Evolutionary conservation across 2,113 vertebrate species (phyloP).

Genomic region (Gavialis gangeticus): DNA sequence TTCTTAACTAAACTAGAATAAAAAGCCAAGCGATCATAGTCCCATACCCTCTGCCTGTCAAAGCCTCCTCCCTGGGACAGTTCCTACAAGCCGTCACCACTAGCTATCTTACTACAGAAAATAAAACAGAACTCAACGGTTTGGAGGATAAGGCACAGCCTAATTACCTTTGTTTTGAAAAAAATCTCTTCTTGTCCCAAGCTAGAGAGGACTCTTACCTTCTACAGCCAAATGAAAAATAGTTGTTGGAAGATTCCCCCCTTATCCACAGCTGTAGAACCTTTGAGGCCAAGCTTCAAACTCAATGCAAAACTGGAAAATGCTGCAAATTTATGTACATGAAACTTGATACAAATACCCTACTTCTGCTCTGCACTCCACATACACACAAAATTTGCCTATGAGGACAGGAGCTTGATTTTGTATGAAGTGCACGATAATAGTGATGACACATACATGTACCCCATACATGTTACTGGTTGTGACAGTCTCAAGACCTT

Average conservation of each 20-base stretch:
- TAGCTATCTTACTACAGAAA: not conserved
- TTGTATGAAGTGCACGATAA: not conserved
- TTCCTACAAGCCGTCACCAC: not conserved
- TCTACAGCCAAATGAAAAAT: not conserved
- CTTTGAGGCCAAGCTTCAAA: not conserved
- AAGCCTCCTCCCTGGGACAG: accelerated
- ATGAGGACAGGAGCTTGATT: accelerated
- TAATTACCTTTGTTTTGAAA: not conserved
- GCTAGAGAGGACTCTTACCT: not conserved
- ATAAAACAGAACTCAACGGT: not conserved
- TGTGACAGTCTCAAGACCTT: not conserved
- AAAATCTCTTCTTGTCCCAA: not conserved
- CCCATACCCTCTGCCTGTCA: not conserved
- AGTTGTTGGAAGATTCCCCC: not conserved
- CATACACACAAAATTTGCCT: not conserved
- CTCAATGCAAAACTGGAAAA: not conserved
- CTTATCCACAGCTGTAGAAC: not conserved
- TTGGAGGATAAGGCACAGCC: not conserved
- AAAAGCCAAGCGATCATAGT: not conserved
- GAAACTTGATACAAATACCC: not conserved
- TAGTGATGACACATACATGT: not conserved
- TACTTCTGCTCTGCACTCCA: not conserved
- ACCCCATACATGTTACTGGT: not conserved
- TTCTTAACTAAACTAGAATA: not conserved
- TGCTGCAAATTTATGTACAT: not conserved